Evolutionary conservation across 2,888 invertebrate genomes (phyloP).

Genomic region (Sepioteuthis lessoniana): DNA sequence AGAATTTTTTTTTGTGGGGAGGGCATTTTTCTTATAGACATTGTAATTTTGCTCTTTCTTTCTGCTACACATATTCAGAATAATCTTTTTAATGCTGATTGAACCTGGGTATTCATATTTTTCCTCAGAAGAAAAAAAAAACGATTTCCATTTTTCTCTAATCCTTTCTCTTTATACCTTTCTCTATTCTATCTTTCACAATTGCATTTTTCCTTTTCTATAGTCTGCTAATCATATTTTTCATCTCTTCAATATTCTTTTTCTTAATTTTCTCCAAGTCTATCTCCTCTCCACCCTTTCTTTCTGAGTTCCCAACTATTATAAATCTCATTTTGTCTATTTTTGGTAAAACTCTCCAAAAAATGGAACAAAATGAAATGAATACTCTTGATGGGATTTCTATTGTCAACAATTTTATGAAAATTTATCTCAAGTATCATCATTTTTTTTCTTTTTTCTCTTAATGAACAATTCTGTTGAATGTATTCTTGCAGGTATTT

Average conservation of each 20-base stretch:
- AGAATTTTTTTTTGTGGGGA: too few species aligned
- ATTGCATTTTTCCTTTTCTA: too few species aligned
- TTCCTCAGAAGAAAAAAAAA: too few species aligned
- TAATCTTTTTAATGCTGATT: too few species aligned
- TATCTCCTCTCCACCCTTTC: background rate
- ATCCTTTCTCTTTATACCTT: too few species aligned
- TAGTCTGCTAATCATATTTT: background rate
- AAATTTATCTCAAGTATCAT: background rate
- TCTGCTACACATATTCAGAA: too few species aligned
- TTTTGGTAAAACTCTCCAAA: background rate
- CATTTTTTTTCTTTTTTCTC: background rate
- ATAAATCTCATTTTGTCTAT: background rate
- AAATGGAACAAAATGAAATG: background rate
- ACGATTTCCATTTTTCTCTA: background rate
- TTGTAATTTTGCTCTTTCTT: too few species aligned
- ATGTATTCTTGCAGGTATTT: too few species aligned
- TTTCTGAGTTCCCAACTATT: background rate
- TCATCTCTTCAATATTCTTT: background rate
- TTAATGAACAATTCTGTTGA: too few species aligned
- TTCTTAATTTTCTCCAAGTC: background rate
- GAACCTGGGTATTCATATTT: too few species aligned
- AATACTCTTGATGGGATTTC: background rate
- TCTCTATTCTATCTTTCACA: too few species aligned
- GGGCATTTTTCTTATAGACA: too few species aligned
- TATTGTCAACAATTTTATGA: background rate